These are phyloP conservation scores for Loxodonta africana DNA, from an alignment of 2,113 vertebrate species.

Conservation along the genomic window DNA sequence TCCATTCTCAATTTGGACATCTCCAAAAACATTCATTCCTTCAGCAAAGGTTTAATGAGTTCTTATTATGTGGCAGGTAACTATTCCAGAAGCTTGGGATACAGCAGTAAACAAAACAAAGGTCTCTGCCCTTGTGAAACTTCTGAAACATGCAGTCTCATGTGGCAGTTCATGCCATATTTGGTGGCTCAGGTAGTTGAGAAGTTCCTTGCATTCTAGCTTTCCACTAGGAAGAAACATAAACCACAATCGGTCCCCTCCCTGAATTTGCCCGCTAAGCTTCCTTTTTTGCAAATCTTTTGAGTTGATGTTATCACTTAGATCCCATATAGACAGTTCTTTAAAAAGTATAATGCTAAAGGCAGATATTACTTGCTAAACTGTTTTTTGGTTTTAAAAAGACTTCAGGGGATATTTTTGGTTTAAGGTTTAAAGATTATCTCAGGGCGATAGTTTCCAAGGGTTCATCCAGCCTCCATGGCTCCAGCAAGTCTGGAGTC, in stretches of 20 bases:
- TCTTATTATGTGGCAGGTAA: no score
- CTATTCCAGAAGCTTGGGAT: background rate
- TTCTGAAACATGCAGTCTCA: background rate
- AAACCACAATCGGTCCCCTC: background rate
- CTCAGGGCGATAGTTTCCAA: no score
- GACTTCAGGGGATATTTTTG: no score
- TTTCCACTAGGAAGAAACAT: background rate
- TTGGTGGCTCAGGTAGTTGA: background rate
- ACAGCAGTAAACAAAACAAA: constrained; percentile 21
- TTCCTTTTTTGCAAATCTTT: no score
- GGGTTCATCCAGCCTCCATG: no score
- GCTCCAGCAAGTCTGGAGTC: no score
- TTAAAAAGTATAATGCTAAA: no score
- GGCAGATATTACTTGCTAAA: no score
- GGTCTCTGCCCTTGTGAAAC: background rate
- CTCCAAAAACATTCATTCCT: background rate
- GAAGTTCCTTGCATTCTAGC: background rate
- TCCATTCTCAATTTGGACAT: background rate
- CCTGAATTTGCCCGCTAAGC: background rate
- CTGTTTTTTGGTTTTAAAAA: no score
- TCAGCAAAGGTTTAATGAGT: constrained; percentile 19
- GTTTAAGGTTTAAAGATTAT: no score
- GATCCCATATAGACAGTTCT: no score
- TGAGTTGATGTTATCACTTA: no score
- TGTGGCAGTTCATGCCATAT: background rate